phyloP scores from a whole-genome alignment of 2,888 invertebrate species.

The Ophion costatus region DNA sequence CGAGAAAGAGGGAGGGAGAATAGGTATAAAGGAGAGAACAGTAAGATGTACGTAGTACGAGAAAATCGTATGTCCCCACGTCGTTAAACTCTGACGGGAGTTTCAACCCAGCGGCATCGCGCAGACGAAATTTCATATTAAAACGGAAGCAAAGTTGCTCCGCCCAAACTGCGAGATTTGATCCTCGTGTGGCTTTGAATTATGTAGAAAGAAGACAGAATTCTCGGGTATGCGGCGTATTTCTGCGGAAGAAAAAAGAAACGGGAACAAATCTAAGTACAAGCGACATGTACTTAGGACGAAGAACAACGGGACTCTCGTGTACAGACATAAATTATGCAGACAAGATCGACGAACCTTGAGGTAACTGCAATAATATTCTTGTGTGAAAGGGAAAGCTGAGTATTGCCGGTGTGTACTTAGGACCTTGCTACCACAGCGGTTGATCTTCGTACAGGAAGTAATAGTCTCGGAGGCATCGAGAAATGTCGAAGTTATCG shows the following conservation, averaged over 20 bases:
- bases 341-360: not conserved
- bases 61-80: slow-evolving; percentile 54
- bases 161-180: slow-evolving; percentile 13
- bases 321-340: slow-evolving; percentile 1
- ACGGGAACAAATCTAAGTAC: not conserved
- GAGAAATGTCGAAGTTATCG: not conserved
- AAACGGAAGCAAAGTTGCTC: slow-evolving; percentile 52
- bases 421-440: slow-evolving; percentile 5
- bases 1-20: not conserved
- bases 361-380: not conserved
- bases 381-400: slow-evolving; percentile 1
- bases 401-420: slow-evolving; percentile 3
- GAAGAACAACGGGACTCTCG: not conserved
- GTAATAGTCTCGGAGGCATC: slow-evolving; percentile 6
- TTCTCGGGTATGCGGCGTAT: not conserved
- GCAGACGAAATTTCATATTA: slow-evolving; percentile 56
- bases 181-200: slow-evolving; percentile 25
- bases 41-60: slow-evolving; percentile 20
- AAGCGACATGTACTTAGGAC: not conserved
- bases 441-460: not conserved
- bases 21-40: slow-evolving; percentile 19
- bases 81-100: slow-evolving; percentile 38
- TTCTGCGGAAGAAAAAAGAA: not conserved
- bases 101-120: slow-evolving; percentile 30
- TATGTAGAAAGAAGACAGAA: slow-evolving; percentile 9